Percentiles rank a stretch among this genome's conserved stretches.
phyloP scores from a whole-genome alignment of 2,113 vertebrate genomes.

The Amazona guildingii region DNA sequence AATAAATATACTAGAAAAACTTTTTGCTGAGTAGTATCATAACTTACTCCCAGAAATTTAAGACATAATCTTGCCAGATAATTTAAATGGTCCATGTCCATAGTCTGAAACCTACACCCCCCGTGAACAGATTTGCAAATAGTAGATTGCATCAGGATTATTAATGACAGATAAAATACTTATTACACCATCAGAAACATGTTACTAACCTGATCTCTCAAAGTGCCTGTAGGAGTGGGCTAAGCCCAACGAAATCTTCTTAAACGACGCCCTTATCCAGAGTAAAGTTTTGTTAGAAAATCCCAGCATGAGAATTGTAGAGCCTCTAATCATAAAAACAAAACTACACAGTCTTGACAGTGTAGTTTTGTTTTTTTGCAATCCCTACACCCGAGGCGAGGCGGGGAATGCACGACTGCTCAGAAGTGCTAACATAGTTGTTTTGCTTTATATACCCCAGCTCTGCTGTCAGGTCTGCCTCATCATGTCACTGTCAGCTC shows the following conservation, averaged over 20 bases:
- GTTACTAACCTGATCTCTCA: slow-evolving; percentile 92
- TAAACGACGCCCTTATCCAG: slow-evolving; percentile 89
- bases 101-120: neutral
- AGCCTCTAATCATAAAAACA: slow-evolving; percentile 90
- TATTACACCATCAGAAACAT: slow-evolving; percentile 36
- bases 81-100: neutral
- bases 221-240: slow-evolving; percentile 91
- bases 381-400: slow-evolving; percentile 99
- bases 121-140: neutral
- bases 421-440: slow-evolving; percentile 80
- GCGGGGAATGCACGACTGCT: slow-evolving; percentile 99
- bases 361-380: slow-evolving; percentile 98
- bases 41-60: neutral
- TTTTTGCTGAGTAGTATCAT: neutral
- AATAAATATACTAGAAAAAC: neutral
- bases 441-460: slow-evolving; percentile 88
- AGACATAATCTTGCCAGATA: neutral
- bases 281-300: slow-evolving; percentile 81
- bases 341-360: slow-evolving; percentile 91
- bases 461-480: slow-evolving; percentile 76
- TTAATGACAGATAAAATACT: neutral
- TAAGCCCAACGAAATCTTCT: slow-evolving; percentile 83
- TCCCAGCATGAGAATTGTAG: slow-evolving; percentile 90
- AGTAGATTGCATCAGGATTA: neutral
- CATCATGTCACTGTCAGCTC: slow-evolving; percentile 45